Base-by-base conservation (phyloP, 2,113 vertebrate genomes). In the Pogona vitticeps region DNA sequence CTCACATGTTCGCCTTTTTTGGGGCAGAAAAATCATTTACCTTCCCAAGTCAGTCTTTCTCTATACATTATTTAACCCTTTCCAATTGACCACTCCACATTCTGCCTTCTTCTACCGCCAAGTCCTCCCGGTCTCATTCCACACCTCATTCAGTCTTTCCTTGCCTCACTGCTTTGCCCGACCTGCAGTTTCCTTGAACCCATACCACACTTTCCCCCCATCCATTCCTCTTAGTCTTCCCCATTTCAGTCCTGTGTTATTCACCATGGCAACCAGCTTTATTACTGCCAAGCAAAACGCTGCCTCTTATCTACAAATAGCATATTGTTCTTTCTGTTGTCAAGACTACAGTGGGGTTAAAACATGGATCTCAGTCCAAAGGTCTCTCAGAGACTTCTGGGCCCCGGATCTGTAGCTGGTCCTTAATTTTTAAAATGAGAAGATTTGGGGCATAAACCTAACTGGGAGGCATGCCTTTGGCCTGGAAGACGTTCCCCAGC, bases 251-350 rank as follows among this genome's bases (percentile, higher is more conserved):
- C 79, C 94, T 91, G 76, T 90, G 91, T 93, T 94, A 87, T 92
- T 96, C 87, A 94, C 95, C 96, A 95, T 95, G 95, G 96, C 96
- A 97, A 96, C 96, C 95, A 94, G 59, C 94, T 5, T 92, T 91
- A 82, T 87, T 71, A 36, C 67, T 91, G 93, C 91, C 91, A 90
- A 94, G 86, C 86, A 89, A 89, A 76, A 85, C 88, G 88, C 95
- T 70, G 82, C 88, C 91, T 46, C 92, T 94, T 89, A 87, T 95
- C 96, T 95, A 95, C 95, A 96, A 97, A 97, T 96, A 96, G 94
- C 76, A 71, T 87, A 91, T 91, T 76, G 85, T 88, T 56, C 91
- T 93, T 87, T 83, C 81, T 0, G 28, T 75, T 76, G 33, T 83
- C 38, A 40, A 70, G 56, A 76, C 59, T 85, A 20, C 46, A 38